These are phyloP conservation scores for Luperina nickerlii DNA, from an alignment of 2,888 invertebrate genomes.

Conservation along the genomic window DNA sequence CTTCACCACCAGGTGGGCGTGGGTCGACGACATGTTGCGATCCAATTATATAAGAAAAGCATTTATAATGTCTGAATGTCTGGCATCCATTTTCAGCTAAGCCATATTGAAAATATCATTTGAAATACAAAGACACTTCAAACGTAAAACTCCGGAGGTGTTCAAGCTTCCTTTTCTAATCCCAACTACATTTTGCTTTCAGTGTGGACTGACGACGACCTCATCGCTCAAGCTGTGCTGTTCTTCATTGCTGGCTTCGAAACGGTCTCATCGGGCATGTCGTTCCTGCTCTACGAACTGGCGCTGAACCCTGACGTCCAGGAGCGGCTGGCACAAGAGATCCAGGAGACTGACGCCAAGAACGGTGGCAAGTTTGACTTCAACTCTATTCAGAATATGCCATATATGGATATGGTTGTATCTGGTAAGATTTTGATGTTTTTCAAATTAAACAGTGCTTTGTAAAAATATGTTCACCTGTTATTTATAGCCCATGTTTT, in stretches of 20 bases:
- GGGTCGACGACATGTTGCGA: neutral
- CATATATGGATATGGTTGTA: slow-evolving; percentile 91
- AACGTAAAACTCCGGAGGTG: no score
- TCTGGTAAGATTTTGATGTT: slow-evolving; percentile 79
- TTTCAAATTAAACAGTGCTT: neutral
- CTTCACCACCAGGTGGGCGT: neutral
- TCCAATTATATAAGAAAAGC: neutral
- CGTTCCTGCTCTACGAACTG: no score
- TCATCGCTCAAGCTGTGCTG: no score
- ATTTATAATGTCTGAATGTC: neutral
- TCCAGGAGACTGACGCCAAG: slow-evolving; percentile 78
- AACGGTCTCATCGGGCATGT: no score
- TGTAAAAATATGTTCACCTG: neutral
- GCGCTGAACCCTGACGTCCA: no score
- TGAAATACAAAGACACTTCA: no score
- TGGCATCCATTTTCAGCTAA: neutral
- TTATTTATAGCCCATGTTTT: neutral
- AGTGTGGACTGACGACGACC: no score
- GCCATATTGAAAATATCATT: neutral
- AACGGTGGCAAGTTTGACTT: slow-evolving; percentile 86
- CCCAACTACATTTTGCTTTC: no score
- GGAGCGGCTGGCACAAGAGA: no score
- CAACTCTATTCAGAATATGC: slow-evolving; percentile 88
- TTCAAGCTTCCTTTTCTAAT: no score
- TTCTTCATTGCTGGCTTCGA: no score